Conservation (phyloP, 2,113 vertebrate species). For the Alethe diademata region DNA sequence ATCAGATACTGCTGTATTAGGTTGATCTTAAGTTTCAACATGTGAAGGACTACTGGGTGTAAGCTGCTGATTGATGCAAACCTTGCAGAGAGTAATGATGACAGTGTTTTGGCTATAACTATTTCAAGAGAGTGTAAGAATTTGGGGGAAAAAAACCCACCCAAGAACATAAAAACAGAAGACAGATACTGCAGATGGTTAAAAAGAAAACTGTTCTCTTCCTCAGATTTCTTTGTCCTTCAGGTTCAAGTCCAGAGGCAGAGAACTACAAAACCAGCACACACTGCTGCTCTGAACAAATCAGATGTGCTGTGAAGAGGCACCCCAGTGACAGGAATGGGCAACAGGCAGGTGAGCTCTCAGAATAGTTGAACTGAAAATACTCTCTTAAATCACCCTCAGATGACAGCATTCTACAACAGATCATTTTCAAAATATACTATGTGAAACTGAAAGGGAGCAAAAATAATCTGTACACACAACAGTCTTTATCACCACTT, state of each 20-base stretch:
- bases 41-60: not conserved
- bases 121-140: not conserved
- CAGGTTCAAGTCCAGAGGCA: not conserved
- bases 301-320: not conserved
- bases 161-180: not conserved
- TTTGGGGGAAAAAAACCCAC: fast-evolving
- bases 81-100: not conserved
- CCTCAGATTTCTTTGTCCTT: not conserved
- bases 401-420: not conserved
- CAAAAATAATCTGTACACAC: not conserved
- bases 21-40: not conserved
- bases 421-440: not conserved
- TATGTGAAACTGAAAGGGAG: not conserved
- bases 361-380: not conserved
- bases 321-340: not conserved
- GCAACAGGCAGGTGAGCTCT: not conserved
- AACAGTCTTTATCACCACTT: not conserved
- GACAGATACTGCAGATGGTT: not conserved
- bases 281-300: not conserved
- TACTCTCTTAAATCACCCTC: not conserved
- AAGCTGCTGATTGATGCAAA: not conserved
- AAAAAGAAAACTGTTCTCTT: not conserved
- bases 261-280: not conserved
- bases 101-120: not conserved
- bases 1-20: not conserved